Evolutionary conservation across 2,113 vertebrate species (phyloP).

Genomic region (Okapia johnstoni): DNA sequence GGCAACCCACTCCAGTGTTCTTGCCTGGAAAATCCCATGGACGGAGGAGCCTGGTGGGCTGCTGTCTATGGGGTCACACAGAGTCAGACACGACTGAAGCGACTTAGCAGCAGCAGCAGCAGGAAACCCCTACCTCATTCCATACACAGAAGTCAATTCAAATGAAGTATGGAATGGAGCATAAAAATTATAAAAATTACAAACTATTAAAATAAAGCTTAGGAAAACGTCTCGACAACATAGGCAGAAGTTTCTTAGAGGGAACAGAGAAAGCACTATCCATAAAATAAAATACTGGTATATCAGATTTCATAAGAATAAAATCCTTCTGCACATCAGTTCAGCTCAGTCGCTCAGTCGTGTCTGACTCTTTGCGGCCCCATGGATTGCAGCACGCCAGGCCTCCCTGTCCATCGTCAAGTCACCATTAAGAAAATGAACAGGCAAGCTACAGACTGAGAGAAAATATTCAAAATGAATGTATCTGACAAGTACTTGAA

Average conservation of each 20-base stretch:
- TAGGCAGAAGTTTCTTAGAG: background rate
- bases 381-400: background rate
- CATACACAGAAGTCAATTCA: background rate
- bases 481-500: background rate
- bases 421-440: background rate
- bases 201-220: background rate
- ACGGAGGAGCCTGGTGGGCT: too few relatives aligned
- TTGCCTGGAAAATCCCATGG: too few relatives aligned
- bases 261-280: background rate
- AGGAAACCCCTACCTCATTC: background rate
- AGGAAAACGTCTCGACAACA: background rate
- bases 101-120: too few relatives aligned
- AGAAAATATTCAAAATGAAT: background rate
- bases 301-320: background rate
- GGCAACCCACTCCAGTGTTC: too few relatives aligned
- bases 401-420: background rate
- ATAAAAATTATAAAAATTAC: background rate
- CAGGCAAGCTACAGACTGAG: background rate
- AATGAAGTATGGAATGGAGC: background rate
- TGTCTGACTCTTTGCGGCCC: background rate
- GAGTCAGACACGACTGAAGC: too few relatives aligned
- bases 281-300: background rate
- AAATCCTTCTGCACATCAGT: background rate
- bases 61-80: too few relatives aligned
- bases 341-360: background rate